Evolutionary conservation across 2,797 vertebrate species (phyloP), one percentile per base, ranked within the genome.

Genomic region (Mycteria americana): DNA sequence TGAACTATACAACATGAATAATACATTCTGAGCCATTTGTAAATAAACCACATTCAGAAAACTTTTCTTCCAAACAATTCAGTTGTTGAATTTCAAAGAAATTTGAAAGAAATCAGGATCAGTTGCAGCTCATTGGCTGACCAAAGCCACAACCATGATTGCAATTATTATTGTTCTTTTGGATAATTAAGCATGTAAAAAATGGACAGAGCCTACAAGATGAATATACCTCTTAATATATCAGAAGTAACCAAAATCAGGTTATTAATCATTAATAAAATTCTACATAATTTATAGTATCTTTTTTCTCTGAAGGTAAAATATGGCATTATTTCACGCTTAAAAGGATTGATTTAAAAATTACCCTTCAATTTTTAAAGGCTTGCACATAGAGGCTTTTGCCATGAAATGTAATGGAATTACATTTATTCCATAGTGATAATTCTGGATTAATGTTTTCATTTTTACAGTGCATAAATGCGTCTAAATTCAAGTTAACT

Each of bases 391-490:
- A 75, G 41, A 84, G 23, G 37, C 18, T 82, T 95, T 57, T 88
- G 91, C 73, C 63, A 88, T 70, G 83, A 92, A 96, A 96, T 68
- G 37, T 95, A 95, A 96, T 91, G 82, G 93, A 97, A 97, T 97
- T 96, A 94, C 94, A 95, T 96, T 95, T 92, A 96, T 96, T 97
- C 69, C 76, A 50, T 82, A 95, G 83, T 93, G 97, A 94, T 96
- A 96, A 94, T 89, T 97, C 96, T 95, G 94, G 89, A 97, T 98
- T 96, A 98, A 96, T 96, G 80, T 81, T 96, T 98, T 96, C 72
- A 96, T 95, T 97, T 92, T 96, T 95, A 45, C 83, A 70, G 75
- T 48, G 81, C 79, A 95, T 84, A 92, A 97, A 85, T 91, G 81
- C 22, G 0, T 86, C 64, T 92, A 96, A 97, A 96, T 92, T 97